Percentiles rank a stretch among this genome's conserved stretches.
These are phyloP conservation scores for Phorcus lineatus DNA, from an alignment of 2,888 invertebrate species.

Conservation along the genomic window DNA sequence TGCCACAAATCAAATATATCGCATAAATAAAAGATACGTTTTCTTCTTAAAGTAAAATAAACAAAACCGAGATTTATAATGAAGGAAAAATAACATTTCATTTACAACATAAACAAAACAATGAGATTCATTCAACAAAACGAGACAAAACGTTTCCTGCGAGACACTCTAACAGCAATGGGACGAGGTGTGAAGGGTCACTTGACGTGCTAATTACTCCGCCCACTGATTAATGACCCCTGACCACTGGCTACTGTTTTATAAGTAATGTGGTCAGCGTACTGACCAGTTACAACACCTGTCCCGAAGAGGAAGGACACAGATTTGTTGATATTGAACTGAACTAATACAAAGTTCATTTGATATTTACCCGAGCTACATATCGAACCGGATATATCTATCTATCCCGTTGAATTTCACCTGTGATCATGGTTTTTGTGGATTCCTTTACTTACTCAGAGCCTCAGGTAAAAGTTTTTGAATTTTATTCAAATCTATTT, in stretches of 20 bases:
- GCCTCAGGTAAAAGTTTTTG: not conserved
- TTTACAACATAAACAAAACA: not conserved
- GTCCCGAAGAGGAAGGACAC: not conserved
- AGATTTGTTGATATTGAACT: not conserved
- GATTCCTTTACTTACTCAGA: not conserved
- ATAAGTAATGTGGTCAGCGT: not conserved
- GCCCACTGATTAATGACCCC: not conserved
- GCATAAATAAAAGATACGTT: too few relatives aligned
- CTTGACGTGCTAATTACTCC: slow-evolving; percentile 4
- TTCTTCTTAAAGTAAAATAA: too few relatives aligned
- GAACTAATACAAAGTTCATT: too few relatives aligned
- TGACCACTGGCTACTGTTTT: not conserved
- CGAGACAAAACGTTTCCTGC: not conserved
- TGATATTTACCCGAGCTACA: too few relatives aligned
- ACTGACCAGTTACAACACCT: not conserved
- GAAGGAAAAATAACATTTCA: not conserved
- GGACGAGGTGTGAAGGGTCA: not conserved
- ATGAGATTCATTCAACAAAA: not conserved
- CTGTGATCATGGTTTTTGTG: not conserved
- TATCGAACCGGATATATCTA: too few relatives aligned
- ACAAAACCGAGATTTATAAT: not conserved
- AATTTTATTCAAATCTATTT: too few relatives aligned
- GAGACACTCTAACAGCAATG: not conserved
- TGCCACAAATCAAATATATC: too few relatives aligned
- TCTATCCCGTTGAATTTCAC: not conserved